Base-by-base conservation (phyloP, 2,797 vertebrate species). In the Mastacembelus armatus region DNA sequence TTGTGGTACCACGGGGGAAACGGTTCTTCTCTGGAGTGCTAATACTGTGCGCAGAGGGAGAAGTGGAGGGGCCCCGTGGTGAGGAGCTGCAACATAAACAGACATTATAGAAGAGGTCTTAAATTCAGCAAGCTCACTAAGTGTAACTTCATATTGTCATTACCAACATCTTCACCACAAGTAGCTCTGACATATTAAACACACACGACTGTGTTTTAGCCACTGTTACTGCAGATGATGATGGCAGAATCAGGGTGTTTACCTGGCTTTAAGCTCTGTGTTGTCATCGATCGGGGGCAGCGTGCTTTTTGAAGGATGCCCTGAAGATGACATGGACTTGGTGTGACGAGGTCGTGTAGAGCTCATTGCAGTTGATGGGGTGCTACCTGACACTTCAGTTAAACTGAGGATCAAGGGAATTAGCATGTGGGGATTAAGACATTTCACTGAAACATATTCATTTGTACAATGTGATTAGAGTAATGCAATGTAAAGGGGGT, bases 251-350 rank as follows among this genome's bases (percentile, higher is more conserved):
- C 16, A 8, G 27, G 27, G 12, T 21, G 4, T 74, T 91, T 90
- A 99, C 98, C 97, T 95, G 71, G 96, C 91, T 71, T 97, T 93
- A 59, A 96, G 96, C 90, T 99, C 98, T 2, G 96, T 92, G 84
- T 96, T 93, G 78, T 99, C 97, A 50, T 98, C 97, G 48, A 99
- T 99, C 79, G 98, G 97, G 72, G 98, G 97, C 87, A 99, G 95
- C 63, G 96, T 95, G 77, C 95, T 95, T 92, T 98, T 99, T 45
- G 95, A 94, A 14, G 98, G 97, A 60, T 99, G 98, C 44, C 97
- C 96, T 22, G 98, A 99, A 30, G 98, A 94, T 0, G 98, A 99
- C 97, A 99, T 98, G 42, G 98, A 99, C 89, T 99, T 99, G 59
- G 97, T 96, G 86, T 99, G 98, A 18, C 98, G 96, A 30, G 98